These are phyloP conservation scores for Pseudomyrmex sp. DNA, from an alignment of 1,140 invertebrate genomes.

Conservation along the genomic window DNA sequence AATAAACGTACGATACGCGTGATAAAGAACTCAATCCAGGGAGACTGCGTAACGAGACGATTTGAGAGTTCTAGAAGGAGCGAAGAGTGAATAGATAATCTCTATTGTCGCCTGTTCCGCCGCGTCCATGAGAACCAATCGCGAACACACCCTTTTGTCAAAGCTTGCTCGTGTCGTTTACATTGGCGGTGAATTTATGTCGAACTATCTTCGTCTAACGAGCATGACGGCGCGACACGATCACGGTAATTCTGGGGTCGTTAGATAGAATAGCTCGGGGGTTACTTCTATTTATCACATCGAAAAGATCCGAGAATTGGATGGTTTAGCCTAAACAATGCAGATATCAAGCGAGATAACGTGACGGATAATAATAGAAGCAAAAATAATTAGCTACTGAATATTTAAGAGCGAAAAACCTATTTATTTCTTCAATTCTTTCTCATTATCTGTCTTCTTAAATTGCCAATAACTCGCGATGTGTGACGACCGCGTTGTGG, in stretches of 20 bases:
- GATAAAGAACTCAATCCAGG: constrained; percentile 2
- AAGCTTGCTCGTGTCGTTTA: constrained; percentile 43
- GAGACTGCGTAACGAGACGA: constrained; percentile 9
- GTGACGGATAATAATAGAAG: no score
- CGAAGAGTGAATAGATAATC: constrained; percentile 14
- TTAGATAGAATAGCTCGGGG: no score
- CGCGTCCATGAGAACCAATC: constrained; percentile 48
- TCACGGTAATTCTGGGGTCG: neutral
- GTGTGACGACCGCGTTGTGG: neutral
- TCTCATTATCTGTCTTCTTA: no score
- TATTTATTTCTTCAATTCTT: no score
- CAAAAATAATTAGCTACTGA: no score
- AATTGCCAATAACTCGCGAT: no score
- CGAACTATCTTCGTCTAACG: constrained; percentile 23
- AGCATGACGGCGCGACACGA: neutral
- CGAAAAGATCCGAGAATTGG: no score
- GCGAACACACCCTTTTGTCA: constrained; percentile 56
- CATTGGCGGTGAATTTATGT: constrained; percentile 33
- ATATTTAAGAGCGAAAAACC: no score
- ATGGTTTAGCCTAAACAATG: no score
- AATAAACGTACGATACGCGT: no score
- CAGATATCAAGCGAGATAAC: no score
- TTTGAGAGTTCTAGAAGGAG: constrained; percentile 5
- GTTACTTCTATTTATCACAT: no score
- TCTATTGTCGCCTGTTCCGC: constrained; percentile 7